These are phyloP conservation scores for Epinephelus cyanopodus DNA, from an alignment of 2,113 vertebrate species.

Conservation along the genomic window DNA sequence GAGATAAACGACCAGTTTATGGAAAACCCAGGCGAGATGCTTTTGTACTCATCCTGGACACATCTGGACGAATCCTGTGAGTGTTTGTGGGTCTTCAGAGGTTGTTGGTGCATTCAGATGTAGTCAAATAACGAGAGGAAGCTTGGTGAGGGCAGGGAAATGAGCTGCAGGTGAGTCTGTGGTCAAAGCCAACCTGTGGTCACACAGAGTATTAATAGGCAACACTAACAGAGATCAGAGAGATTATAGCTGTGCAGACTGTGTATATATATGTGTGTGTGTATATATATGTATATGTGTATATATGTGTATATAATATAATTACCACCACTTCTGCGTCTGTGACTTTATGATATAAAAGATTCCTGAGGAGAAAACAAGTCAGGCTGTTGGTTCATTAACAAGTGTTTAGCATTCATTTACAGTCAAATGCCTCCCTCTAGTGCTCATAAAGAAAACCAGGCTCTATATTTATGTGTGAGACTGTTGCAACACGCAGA, in stretches of 20 bases:
- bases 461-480: background rate
- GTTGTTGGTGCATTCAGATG: conserved; percentile 66
- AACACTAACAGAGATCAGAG: background rate
- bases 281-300: no score
- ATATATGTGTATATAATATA: background rate
- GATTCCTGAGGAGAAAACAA: background rate
- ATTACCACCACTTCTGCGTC: background rate
- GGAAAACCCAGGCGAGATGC: background rate
- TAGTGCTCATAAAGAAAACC: conserved; percentile 57
- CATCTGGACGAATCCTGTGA: conserved; percentile 12
- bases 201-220: conserved; percentile 4
- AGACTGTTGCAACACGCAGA: background rate
- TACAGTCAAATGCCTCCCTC: conserved; percentile 68
- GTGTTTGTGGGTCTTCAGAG: conserved; percentile 28
- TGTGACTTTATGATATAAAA: background rate
- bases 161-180: conserved; percentile 74
- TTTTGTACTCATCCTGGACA: background rate
- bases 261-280: background rate
- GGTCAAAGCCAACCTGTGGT: conserved; percentile 48
- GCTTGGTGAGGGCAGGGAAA: conserved; percentile 71
- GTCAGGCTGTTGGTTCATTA: background rate
- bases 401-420: conserved; percentile 32
- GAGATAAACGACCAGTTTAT: background rate
- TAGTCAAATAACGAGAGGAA: conserved; percentile 80
- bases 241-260: background rate